Percentiles rank a stretch among this genome's conserved stretches.
These are phyloP conservation scores for Agelastica alni DNA, from an alignment of 2,888 invertebrate species.

Conservation along the genomic window DNA sequence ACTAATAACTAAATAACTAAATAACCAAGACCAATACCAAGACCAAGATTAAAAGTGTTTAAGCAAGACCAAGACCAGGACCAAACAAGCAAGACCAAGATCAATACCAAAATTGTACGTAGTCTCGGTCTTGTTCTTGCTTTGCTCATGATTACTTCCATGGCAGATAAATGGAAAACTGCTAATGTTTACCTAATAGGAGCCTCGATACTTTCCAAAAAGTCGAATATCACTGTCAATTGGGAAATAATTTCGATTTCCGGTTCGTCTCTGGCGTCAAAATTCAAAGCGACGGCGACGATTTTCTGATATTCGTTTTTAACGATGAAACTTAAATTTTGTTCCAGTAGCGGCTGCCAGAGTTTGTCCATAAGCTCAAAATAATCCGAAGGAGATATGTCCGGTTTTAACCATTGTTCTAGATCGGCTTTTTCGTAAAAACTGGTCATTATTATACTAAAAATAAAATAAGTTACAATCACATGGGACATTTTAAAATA, in stretches of 20 bases:
- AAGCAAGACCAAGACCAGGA: too few relatives aligned
- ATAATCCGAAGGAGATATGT: constrained; percentile 71
- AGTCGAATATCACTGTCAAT: constrained; percentile 73
- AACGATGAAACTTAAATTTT: constrained; percentile 74
- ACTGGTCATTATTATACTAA: constrained; percentile 81
- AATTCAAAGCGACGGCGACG: constrained; percentile 77
- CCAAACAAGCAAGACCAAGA: too few relatives aligned
- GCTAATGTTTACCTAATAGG: constrained; percentile 68
- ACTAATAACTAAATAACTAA: too few relatives aligned
- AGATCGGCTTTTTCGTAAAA: constrained; percentile 86
- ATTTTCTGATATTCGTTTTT: constrained; percentile 60
- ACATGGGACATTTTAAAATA: neutral
- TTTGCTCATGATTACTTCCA: too few relatives aligned
- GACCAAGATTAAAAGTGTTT: too few relatives aligned
- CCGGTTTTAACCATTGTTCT: constrained; percentile 76
- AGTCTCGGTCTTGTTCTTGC: too few relatives aligned
- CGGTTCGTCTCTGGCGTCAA: constrained; percentile 82
- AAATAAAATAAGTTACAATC: constrained; percentile 26
- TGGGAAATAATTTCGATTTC: constrained; percentile 71
- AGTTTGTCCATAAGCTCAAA: constrained; percentile 68
- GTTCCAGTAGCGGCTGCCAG: constrained; percentile 72
- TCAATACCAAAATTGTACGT: too few relatives aligned
- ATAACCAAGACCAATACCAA: too few relatives aligned
- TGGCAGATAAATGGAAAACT: too few relatives aligned
- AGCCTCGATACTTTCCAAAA: constrained; percentile 76